Evolutionary conservation across 1,140 invertebrate genomes (phyloP), one percentile per base, ranked within the genome.

Genomic region (Sesamia nonagrioides): DNA sequence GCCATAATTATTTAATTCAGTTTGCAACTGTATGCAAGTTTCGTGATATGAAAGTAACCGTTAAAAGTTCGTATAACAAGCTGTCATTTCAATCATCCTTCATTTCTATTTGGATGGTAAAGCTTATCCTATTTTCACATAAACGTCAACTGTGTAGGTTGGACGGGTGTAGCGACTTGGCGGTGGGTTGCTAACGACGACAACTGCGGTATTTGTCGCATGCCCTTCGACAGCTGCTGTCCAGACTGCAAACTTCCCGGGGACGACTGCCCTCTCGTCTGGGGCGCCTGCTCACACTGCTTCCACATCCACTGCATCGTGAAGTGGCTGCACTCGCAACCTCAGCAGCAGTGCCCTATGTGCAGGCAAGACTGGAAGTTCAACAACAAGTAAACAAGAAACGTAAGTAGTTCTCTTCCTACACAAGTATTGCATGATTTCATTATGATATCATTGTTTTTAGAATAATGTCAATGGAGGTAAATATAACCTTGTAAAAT

Each of bases 301-400:
- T 99, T 99, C 94, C 99, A 99, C 92, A 99, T 99, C 92, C 99
- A 99, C 95, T 99, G 99, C 94, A 99, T 99, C 89, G 98, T 99
- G 94, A 99, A 99, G 96, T 99, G 99, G 99, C 96, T 99, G 50
- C 98, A 99, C 89, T 98, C 99, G 17, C 99, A 99, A 95, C 98
- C 98, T 91, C 98, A 98, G 92, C 98, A 99, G 90, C 97, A 98
- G 90, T 99, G 99, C 92, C 99, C 99, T 80, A 99, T 99, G 98
- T 99, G 99, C 95, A 96, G 99, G 86, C 99, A 99, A 93, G 98
- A 99, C 91, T 99, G 99, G 99, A 99, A 99, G 94, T 99, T 99
- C 94, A 99, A 99, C 95, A 96, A 97, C 88, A 96, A 96, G 88
- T 97, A 95, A 89, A 84, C 45, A 37, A 11, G 15, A 50, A 0